Conservation (phyloP, 2,797 vertebrate species). For the Balearica regulorum region DNA sequence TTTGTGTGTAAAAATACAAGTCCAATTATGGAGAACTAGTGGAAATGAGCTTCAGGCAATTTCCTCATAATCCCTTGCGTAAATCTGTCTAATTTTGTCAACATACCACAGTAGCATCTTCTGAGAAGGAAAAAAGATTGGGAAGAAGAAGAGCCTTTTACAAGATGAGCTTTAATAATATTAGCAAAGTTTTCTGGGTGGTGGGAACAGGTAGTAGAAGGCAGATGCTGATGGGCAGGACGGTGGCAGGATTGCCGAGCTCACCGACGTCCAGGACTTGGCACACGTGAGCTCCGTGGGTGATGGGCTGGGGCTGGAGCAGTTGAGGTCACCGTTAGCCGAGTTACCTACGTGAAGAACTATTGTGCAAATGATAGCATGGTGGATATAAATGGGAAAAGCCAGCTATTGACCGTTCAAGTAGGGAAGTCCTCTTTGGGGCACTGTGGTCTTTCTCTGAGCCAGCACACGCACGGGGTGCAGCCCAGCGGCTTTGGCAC, state of each 20-base stretch:
- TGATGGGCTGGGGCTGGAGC: not conserved
- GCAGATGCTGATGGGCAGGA: not conserved
- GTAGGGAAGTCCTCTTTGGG: not conserved
- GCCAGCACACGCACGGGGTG: accelerated
- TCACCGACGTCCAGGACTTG: accelerated
- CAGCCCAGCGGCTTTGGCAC: not conserved
- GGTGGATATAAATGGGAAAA: not conserved
- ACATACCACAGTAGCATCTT: slow-evolving; percentile 1
- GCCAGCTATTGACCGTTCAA: accelerated
- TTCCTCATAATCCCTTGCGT: slow-evolving; percentile 52
- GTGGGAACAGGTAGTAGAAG: not conserved
- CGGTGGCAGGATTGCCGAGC: accelerated
- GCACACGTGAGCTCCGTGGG: accelerated
- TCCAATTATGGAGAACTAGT: slow-evolving; percentile 25
- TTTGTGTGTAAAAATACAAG: slow-evolving; percentile 38
- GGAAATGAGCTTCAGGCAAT: slow-evolving; percentile 57
- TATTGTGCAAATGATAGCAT: too few species aligned
- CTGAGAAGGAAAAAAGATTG: not conserved
- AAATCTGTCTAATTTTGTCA: slow-evolving; percentile 58
- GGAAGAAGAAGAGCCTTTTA: not conserved
- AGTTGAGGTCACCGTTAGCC: not conserved
- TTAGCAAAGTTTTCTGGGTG: not conserved
- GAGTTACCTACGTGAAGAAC: not conserved
- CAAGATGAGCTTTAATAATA: not conserved
- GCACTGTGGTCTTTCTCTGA: not conserved